Percentiles rank a stretch among this genome's conserved stretches.
These are phyloP conservation scores for Catamblyrhynchus diadema DNA, from an alignment of 2,797 vertebrate genomes.

Conservation along the genomic window DNA sequence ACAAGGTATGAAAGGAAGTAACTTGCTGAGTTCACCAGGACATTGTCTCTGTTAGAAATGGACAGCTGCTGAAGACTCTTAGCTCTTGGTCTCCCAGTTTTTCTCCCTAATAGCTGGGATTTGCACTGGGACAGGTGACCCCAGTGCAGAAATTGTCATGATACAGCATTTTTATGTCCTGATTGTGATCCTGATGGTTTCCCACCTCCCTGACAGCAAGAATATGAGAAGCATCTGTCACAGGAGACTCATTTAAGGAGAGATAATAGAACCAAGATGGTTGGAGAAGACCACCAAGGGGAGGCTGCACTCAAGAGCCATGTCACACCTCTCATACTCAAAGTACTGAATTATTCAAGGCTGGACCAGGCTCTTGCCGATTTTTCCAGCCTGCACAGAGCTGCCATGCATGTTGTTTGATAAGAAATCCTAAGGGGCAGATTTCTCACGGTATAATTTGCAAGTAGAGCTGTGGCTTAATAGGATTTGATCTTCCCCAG, in stretches of 20 bases:
- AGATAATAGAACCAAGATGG: not conserved
- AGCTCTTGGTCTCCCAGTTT: not conserved
- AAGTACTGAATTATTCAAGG: conserved; percentile 54
- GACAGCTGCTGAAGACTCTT: not conserved
- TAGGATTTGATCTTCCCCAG: conserved; percentile 37
- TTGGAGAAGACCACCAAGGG: not conserved
- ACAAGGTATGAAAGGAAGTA: not conserved
- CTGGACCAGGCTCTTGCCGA: not conserved
- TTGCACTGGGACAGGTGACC: not conserved
- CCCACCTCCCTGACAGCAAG: not conserved
- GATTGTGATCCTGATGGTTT: not conserved
- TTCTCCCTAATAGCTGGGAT: not conserved
- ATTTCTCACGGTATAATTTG: conserved; percentile 30
- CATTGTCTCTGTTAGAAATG: accelerated
- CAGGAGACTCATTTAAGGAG: not conserved
- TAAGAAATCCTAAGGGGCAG: conserved; percentile 47
- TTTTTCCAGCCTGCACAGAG: not conserved
- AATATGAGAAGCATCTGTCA: not conserved
- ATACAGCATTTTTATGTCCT: not conserved
- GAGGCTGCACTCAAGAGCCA: not conserved
- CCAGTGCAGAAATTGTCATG: accelerated
- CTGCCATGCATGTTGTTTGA: conserved; percentile 21
- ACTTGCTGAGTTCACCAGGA: not conserved
- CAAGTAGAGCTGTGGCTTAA: conserved; percentile 38
- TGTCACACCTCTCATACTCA: not conserved